A percentile compares a stretch with the other conserved stretches of the same genome.
These are phyloP conservation scores for Carduelis carduelis DNA, from an alignment of 2,797 vertebrate genomes.

Conservation along the genomic window DNA sequence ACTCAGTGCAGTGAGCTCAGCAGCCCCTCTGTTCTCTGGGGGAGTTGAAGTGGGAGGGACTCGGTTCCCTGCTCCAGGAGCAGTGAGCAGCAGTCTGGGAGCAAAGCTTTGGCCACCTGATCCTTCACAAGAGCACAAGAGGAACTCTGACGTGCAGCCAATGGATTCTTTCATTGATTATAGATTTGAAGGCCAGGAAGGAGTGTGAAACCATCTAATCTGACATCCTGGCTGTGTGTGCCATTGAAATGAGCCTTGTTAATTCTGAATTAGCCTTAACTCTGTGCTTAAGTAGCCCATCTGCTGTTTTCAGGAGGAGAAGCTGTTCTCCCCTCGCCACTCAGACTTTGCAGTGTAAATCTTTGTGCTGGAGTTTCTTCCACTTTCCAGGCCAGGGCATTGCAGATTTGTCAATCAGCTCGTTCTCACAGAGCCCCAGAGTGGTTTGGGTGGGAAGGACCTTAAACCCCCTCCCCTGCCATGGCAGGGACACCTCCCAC, in stretches of 20 bases:
- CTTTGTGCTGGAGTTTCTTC: not conserved
- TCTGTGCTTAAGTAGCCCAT: not conserved
- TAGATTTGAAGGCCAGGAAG: not conserved
- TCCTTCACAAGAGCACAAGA: accelerated
- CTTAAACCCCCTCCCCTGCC: accelerated
- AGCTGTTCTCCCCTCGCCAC: not conserved
- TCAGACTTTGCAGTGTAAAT: not conserved
- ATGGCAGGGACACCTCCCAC: accelerated
- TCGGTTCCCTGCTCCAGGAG: accelerated
- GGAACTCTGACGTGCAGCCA: not conserved
- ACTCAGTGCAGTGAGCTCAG: accelerated
- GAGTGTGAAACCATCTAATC: not conserved
- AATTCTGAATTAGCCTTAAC: not conserved
- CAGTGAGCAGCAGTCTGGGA: accelerated
- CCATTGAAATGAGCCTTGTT: not conserved
- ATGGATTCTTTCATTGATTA: not conserved
- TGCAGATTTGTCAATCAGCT: not conserved
- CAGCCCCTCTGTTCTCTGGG: not conserved
- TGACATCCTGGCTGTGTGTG: not conserved
- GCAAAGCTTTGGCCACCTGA: not conserved
- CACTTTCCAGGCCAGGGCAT: not conserved
- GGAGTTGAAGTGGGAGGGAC: accelerated
- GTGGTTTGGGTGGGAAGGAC: not conserved
- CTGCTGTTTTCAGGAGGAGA: not conserved
- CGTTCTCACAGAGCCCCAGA: accelerated